Conservation (phyloP, 2,888 invertebrate genomes). For the Drosophila lutescens region DNA sequence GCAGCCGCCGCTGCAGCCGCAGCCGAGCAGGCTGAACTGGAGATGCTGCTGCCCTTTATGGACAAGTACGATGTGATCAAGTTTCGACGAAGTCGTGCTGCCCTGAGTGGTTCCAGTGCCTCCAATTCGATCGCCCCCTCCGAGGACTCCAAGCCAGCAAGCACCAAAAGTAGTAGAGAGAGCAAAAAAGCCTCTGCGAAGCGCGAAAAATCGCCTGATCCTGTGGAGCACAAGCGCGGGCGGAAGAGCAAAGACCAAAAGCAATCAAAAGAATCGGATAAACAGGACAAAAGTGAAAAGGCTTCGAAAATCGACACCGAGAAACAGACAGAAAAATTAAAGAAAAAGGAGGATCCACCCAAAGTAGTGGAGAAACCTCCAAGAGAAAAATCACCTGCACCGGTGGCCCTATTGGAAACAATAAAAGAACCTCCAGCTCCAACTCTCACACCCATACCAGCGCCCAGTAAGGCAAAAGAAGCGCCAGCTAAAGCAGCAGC, state of each 20-base stretch:
- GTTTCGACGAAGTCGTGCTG: constrained; percentile 86
- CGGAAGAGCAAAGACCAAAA: constrained; percentile 68
- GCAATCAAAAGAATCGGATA: constrained; percentile 55
- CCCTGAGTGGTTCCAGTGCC: constrained; percentile 85
- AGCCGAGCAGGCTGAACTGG: constrained; percentile 77
- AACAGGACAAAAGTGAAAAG: constrained; percentile 39
- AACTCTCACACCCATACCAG: not conserved
- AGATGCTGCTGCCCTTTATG: constrained; percentile 83
- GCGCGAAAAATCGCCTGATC: constrained; percentile 50
- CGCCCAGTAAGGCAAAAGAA: constrained; percentile 50
- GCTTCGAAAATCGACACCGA: constrained; percentile 42
- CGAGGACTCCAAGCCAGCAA: constrained; percentile 59
- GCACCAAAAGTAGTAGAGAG: constrained; percentile 47
- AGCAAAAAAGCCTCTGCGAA: constrained; percentile 46
- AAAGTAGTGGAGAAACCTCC: constrained; percentile 27
- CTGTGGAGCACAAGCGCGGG: constrained; percentile 53
- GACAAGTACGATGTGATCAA: constrained; percentile 88
- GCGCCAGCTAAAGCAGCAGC: constrained; percentile 58
- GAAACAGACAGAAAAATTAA: constrained; percentile 47
- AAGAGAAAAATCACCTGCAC: constrained; percentile 17
- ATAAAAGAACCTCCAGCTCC: constrained; percentile 44
- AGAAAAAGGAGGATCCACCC: constrained; percentile 35
- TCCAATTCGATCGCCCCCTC: constrained; percentile 58
- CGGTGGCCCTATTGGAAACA: constrained; percentile 31
- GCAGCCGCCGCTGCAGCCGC: constrained; percentile 75